Evolutionary conservation across 2,113 vertebrate species (phyloP).

Genomic region (Austrofundulus limnaeus): DNA sequence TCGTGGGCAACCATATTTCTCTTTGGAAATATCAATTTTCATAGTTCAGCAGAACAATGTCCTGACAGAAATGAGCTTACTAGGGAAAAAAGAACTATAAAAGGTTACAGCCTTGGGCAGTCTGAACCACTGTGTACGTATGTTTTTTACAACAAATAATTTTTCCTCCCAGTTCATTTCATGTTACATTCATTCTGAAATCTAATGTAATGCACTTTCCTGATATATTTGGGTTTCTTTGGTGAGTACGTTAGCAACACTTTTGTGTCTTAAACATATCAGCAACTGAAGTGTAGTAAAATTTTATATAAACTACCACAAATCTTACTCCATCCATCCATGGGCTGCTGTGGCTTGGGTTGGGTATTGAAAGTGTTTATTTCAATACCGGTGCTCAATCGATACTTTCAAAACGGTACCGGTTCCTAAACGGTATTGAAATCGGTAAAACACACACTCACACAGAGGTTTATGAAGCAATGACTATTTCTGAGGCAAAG

Average conservation of each 20-base stretch:
- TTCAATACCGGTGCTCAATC: too few relatives aligned
- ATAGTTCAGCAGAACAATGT: slow-evolving; percentile 51
- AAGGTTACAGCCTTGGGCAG: slow-evolving; percentile 9
- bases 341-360: too few relatives aligned
- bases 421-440: too few relatives aligned
- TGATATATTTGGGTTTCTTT: background rate
- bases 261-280: background rate
- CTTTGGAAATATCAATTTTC: slow-evolving; percentile 65
- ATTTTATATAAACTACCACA: background rate
- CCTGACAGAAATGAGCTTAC: slow-evolving; percentile 32
- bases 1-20: slow-evolving; percentile 48
- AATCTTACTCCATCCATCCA: too few relatives aligned
- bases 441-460: too few relatives aligned
- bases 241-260: background rate
- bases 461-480: too few relatives aligned
- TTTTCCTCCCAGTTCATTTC: slow-evolving; percentile 29
- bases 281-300: background rate
- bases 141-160: slow-evolving; percentile 43
- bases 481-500: too few relatives aligned
- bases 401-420: too few relatives aligned
- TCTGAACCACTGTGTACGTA: too few relatives aligned
- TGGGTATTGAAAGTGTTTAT: too few relatives aligned
- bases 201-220: background rate
- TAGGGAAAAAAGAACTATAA: slow-evolving; percentile 23
- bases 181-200: slow-evolving; percentile 35